These are phyloP conservation scores for Misgurnus anguillicaudatus DNA, from an alignment of 2,113 vertebrate species.

Conservation along the genomic window DNA sequence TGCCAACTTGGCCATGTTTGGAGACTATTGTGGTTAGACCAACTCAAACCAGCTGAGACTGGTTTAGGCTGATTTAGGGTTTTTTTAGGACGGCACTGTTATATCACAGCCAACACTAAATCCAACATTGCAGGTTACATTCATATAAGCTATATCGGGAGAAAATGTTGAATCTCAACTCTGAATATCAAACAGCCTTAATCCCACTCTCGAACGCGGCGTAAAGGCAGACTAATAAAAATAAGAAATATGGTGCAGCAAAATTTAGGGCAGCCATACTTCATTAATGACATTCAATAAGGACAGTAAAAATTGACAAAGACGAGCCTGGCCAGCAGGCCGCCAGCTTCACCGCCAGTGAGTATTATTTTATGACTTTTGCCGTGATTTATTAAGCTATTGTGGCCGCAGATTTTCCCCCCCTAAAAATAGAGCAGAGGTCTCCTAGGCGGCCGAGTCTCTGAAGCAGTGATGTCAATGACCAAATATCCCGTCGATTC, in stretches of 20 bases:
- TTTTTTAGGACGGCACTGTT: neutral
- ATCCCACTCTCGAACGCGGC: neutral
- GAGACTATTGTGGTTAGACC: no score
- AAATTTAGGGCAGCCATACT: conserved; percentile 40
- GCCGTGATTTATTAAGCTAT: conserved; percentile 33
- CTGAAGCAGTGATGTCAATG: conserved; percentile 6
- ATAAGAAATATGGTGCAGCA: conserved; percentile 28
- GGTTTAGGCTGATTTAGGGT: no score
- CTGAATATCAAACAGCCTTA: conserved; percentile 41
- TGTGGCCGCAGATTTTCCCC: conserved; percentile 8
- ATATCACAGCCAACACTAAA: neutral
- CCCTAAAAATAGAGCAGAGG: conserved; percentile 18
- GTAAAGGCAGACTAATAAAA: conserved; percentile 34
- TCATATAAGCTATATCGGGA: conserved; percentile 37
- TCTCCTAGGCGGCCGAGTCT: conserved; percentile 21
- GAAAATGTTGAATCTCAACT: conserved; percentile 29
- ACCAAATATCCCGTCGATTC: conserved; percentile 4
- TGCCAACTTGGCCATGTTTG: no score
- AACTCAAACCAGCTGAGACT: no score
- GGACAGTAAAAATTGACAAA: conserved; percentile 36
- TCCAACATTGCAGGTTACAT: neutral
- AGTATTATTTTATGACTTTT: conserved; percentile 33
- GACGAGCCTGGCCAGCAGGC: conserved; percentile 29
- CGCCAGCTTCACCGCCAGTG: conserved; percentile 28
- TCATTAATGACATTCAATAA: conserved; percentile 39